phyloP scores from a whole-genome alignment of 1,140 invertebrate genomes.

The Zophobas morio region DNA sequence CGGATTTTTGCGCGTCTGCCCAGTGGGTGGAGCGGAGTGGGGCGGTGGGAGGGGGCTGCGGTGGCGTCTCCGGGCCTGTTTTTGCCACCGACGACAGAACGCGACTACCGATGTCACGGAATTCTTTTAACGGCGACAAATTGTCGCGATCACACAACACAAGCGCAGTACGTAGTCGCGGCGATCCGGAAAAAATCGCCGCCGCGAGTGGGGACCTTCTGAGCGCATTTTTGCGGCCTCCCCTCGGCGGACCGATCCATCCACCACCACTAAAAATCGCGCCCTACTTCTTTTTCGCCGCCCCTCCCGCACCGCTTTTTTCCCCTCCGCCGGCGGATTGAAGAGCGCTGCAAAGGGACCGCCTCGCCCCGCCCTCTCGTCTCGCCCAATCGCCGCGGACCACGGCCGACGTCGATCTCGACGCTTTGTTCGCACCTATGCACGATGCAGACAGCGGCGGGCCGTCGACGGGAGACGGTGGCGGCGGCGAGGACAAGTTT shows the following conservation, averaged over 20 bases:
- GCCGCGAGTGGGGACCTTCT: constrained; percentile 61
- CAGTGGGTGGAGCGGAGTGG: constrained; percentile 68
- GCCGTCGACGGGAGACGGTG: background rate
- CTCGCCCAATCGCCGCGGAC: constrained; percentile 64
- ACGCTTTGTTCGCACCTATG: constrained; percentile 52
- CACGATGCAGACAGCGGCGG: constrained; percentile 10
- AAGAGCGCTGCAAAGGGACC: constrained; percentile 65
- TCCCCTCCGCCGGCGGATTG: constrained; percentile 68
- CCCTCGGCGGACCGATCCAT: constrained; percentile 62
- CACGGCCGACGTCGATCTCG: constrained; percentile 13
- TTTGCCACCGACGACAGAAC: constrained; percentile 66
- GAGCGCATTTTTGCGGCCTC: constrained; percentile 64
- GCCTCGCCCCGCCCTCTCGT: constrained; percentile 69
- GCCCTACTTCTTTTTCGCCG: constrained; percentile 67
- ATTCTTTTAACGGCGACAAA: constrained; percentile 69
- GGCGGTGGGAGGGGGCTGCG: constrained; percentile 56
- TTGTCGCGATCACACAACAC: constrained; percentile 66
- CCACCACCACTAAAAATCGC: constrained; percentile 68
- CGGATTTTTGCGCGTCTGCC: constrained; percentile 72
- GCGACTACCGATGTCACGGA: constrained; percentile 68
- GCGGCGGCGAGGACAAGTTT: background rate
- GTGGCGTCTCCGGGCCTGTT: constrained; percentile 63
- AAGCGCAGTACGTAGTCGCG: constrained; percentile 60
- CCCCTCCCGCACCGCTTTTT: constrained; percentile 69
- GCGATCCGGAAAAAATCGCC: constrained; percentile 58